phyloP scores from a whole-genome alignment of 1,140 invertebrate genomes.

The Drosophila lini region DNA sequence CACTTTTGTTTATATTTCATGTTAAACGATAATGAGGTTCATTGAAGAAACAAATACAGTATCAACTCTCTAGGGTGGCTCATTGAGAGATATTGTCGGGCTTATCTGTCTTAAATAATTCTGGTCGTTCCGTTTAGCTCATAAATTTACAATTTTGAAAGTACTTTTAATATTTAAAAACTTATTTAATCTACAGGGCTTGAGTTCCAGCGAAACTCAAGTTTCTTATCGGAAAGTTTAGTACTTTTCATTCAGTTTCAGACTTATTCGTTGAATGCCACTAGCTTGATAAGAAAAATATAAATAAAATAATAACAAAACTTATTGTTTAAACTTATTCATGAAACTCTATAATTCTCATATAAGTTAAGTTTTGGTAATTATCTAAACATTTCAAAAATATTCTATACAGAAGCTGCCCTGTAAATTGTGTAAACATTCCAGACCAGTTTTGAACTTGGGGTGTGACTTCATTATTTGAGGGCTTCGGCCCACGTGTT shows the following conservation, averaged over 20 bases:
- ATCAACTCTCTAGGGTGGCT: slow-evolving; percentile 2
- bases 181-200: background rate
- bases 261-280: background rate
- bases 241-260: background rate
- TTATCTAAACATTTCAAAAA: background rate
- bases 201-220: background rate
- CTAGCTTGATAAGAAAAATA: background rate
- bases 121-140: background rate
- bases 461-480: slow-evolving; percentile 29
- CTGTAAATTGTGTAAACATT: slow-evolving; percentile 23
- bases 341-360: background rate
- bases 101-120: background rate
- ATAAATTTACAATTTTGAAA: background rate
- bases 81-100: background rate
- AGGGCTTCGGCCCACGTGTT: slow-evolving; percentile 37
- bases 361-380: no score
- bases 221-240: background rate
- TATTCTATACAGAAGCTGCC: background rate
- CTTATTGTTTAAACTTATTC: background rate
- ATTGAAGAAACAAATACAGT: slow-evolving; percentile 28
- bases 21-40: slow-evolving; percentile 57
- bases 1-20: slow-evolving; percentile 65
- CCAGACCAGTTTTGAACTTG: slow-evolving; percentile 1
- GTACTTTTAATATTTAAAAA: background rate
- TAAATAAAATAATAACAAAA: background rate